phyloP scores from a whole-genome alignment of 2,797 vertebrate species.

The Philypnodon macrostomus region DNA sequence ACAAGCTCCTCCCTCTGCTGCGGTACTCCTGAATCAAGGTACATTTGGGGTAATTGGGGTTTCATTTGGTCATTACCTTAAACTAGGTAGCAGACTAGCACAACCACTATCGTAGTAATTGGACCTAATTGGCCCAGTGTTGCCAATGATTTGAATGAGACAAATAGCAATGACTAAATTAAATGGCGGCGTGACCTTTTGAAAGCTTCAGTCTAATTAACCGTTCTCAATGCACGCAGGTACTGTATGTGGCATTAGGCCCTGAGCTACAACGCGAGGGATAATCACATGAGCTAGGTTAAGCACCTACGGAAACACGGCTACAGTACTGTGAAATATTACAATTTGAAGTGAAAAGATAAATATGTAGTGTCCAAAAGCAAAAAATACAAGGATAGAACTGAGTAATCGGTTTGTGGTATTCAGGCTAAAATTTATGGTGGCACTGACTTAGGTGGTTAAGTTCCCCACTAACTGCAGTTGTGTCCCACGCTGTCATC shows the following conservation, averaged over 20 bases:
- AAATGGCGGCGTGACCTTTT: slow-evolving; percentile 76
- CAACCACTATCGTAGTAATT: slow-evolving; percentile 68
- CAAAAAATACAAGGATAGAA: no score
- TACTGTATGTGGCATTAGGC: slow-evolving; percentile 58
- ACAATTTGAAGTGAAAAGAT: slow-evolving; percentile 3
- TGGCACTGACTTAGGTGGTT: no score
- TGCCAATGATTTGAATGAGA: slow-evolving; percentile 74
- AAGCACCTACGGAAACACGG: slow-evolving; percentile 6
- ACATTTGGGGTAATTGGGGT: slow-evolving; percentile 62
- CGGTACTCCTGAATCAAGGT: slow-evolving; percentile 43
- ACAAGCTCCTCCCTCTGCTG: slow-evolving; percentile 19
- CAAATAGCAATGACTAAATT: slow-evolving; percentile 76
- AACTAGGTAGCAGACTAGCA: slow-evolving; percentile 52
- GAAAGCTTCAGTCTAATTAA: slow-evolving; percentile 76
- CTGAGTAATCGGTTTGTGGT: no score
- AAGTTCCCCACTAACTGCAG: no score
- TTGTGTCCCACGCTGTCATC: no score
- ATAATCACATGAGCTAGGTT: slow-evolving; percentile 30
- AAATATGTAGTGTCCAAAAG: neutral
- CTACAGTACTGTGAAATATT: neutral
- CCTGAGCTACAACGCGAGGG: slow-evolving; percentile 31
- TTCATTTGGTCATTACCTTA: slow-evolving; percentile 59
- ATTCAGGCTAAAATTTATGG: no score
- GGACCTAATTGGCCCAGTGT: slow-evolving; percentile 77
- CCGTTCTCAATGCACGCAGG: slow-evolving; percentile 68